These are phyloP conservation scores for Mellivora capensis DNA, from an alignment of 2,113 vertebrate species.

Conservation along the genomic window DNA sequence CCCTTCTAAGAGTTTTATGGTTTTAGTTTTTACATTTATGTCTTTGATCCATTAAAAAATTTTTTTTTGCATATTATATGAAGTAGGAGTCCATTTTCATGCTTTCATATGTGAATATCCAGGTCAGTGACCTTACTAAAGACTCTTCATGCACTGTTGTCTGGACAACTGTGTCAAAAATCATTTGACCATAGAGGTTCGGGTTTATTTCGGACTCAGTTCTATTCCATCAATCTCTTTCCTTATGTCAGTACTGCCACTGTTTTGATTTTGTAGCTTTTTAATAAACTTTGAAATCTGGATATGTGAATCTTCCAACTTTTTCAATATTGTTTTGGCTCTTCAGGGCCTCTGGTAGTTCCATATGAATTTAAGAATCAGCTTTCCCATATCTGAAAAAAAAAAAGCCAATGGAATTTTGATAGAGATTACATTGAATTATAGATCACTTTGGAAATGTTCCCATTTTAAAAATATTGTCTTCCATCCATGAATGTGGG, in stretches of 20 bases:
- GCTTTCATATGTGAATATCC: not conserved
- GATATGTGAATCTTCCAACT: not conserved
- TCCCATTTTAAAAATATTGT: not conserved
- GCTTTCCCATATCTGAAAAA: not conserved
- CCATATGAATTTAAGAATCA: not conserved
- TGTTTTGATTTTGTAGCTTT: not conserved
- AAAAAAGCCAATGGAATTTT: constrained; percentile 4
- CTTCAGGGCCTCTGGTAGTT: not conserved
- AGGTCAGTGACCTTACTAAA: not conserved
- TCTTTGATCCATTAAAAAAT: not conserved
- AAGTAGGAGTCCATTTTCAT: not conserved
- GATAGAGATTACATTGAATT: not conserved
- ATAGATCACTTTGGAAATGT: not conserved
- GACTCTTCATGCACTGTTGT: not conserved
- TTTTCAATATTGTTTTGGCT: not conserved
- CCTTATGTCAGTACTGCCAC: not conserved
- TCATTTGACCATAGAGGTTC: not conserved
- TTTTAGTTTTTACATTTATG: not conserved
- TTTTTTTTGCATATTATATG: not conserved
- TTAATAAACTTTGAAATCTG: not conserved
- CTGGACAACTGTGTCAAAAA: not conserved
- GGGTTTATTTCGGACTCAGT: not conserved
- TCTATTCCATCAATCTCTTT: not conserved
- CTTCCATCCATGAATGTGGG: not conserved
- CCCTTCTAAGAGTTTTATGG: not conserved